These are phyloP conservation scores for Lathamus discolor DNA, from an alignment of 2,113 vertebrate genomes.

Conservation along the genomic window DNA sequence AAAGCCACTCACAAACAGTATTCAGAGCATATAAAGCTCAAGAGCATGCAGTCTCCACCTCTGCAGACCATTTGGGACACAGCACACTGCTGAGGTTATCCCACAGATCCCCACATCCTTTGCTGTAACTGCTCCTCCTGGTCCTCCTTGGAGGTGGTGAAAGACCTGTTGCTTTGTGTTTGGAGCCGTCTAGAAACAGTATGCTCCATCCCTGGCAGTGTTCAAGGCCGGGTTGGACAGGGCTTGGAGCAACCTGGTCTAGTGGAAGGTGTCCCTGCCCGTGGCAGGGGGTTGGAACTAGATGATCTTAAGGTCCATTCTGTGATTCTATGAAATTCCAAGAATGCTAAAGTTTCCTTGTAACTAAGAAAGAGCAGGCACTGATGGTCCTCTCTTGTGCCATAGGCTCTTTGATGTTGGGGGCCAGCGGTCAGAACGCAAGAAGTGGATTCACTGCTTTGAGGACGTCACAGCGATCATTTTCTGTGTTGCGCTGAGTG, in stretches of 20 bases:
- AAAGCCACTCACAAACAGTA: background rate
- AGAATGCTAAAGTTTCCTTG: background rate
- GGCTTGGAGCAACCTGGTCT: no score
- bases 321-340: background rate
- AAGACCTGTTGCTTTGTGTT: background rate
- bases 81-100: background rate
- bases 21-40: background rate
- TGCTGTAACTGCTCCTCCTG: background rate
- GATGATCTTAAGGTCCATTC: no score
- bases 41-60: background rate
- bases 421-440: slow-evolving; percentile 95
- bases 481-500: slow-evolving; percentile 95
- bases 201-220: no score
- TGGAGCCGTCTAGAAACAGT: background rate
- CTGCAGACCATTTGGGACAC: background rate
- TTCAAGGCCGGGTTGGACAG: no score
- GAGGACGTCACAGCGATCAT: slow-evolving; percentile 98
- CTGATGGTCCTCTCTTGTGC: background rate
- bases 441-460: slow-evolving; percentile 99
- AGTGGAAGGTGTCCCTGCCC: no score
- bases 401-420: slow-evolving; percentile 96
- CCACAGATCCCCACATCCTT: background rate
- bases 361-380: no score
- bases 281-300: no score
- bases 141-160: background rate